Conservation (phyloP, 53 echinoderm and acorn worm species). For the Crossaster papposus region DNA sequence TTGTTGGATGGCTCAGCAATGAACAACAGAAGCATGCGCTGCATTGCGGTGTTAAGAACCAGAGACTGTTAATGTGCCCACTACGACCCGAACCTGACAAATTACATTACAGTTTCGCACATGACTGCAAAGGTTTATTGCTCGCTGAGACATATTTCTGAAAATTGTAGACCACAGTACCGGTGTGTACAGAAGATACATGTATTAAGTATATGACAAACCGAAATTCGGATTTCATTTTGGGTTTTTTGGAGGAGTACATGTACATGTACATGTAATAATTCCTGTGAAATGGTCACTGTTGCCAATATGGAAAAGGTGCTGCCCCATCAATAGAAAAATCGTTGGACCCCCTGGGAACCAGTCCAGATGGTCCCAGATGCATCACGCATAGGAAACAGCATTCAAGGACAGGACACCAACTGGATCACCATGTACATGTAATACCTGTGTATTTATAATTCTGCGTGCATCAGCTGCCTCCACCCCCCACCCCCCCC, state of each 20-base stretch:
- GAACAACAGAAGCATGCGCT: constrained; percentile 23
- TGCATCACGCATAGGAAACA: constrained; percentile 48
- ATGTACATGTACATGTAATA: too few relatives aligned
- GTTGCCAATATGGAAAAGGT: constrained; percentile 4
- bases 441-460: constrained; percentile 31
- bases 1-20: constrained; percentile 3
- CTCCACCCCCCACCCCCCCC: too few relatives aligned
- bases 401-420: constrained; percentile 60
- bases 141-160: not conserved
- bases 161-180: not conserved
- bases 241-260: not conserved
- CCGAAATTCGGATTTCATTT: not conserved
- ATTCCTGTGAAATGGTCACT: not conserved
- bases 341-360: constrained; percentile 49
- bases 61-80: constrained; percentile 43
- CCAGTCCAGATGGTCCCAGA: constrained; percentile 46
- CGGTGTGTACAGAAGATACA: not conserved
- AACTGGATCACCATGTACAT: constrained; percentile 24
- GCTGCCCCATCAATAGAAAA: constrained; percentile 39
- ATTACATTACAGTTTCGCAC: not conserved
- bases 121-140: not conserved
- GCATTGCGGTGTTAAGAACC: constrained; percentile 33
- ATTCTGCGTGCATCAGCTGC: constrained; percentile 42
- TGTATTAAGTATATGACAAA: not conserved
- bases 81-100: constrained; percentile 10